Percentiles rank a stretch among this genome's conserved stretches.
phyloP scores from a whole-genome alignment of 2,113 vertebrate species.

The Mastomys coucha region DNA sequence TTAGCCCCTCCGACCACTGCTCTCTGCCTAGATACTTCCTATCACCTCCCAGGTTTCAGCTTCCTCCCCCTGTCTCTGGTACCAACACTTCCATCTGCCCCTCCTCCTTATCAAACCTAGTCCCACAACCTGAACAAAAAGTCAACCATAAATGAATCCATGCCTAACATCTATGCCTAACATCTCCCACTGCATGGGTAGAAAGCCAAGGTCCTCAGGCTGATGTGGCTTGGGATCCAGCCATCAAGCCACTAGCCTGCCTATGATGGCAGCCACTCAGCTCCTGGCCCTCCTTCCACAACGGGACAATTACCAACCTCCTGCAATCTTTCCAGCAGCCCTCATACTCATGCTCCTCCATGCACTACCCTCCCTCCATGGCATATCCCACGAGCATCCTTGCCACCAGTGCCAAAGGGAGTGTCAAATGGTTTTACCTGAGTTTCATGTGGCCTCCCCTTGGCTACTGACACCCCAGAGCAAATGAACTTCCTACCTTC shows the following conservation, averaged over 20 bases:
- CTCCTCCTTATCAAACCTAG: neutral
- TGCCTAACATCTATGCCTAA: neutral
- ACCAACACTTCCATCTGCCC: neutral
- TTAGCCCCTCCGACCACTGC: neutral
- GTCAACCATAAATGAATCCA: neutral
- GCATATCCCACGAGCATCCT: neutral
- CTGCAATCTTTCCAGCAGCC: neutral
- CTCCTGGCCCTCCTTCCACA: neutral
- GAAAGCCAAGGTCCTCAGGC: neutral
- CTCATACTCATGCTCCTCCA: accelerated
- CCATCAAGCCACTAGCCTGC: neutral
- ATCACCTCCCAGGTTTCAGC: neutral
- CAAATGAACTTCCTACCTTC: neutral
- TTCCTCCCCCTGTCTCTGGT: neutral
- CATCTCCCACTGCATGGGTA: neutral
- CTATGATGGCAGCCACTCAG: neutral
- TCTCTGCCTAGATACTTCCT: neutral
- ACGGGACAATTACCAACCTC: neutral
- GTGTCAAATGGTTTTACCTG: neutral
- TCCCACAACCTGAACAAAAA: neutral
- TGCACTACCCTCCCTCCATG: neutral
- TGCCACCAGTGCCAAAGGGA: neutral
- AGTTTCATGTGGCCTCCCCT: neutral
- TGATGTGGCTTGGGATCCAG: neutral
- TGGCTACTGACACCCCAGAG: neutral